Percentiles rank a stretch among this genome's conserved stretches.
These are phyloP conservation scores for Sarcophilus harrisii DNA, from an alignment of 2,797 vertebrate genomes.

Conservation along the genomic window DNA sequence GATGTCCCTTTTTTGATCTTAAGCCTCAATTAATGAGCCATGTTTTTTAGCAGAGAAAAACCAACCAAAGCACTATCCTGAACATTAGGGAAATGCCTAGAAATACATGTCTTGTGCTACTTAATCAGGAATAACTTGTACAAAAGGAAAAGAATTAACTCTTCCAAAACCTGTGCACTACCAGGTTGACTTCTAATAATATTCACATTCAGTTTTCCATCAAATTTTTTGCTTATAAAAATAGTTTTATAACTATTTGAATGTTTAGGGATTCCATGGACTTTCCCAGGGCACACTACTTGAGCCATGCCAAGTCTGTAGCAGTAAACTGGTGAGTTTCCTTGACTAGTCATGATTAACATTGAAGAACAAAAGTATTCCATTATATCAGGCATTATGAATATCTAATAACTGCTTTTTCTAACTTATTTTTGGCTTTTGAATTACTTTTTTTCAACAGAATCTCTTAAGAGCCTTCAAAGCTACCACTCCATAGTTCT, in stretches of 20 bases:
- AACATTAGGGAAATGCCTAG: neutral
- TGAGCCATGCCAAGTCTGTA: neutral
- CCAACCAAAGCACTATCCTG: neutral
- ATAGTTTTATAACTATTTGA: too few species aligned
- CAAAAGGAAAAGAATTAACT: neutral
- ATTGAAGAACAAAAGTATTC: neutral
- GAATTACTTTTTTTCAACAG: neutral
- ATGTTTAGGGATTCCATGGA: neutral
- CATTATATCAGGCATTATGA: neutral
- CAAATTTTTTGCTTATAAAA: neutral
- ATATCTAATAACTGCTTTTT: neutral
- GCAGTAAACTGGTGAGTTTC: neutral
- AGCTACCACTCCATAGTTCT: neutral
- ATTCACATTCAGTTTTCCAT: conserved; percentile 15
- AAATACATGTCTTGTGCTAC: neutral
- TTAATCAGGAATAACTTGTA: conserved; percentile 41
- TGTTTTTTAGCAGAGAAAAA: neutral
- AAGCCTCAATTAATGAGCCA: neutral
- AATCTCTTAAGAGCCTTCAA: neutral
- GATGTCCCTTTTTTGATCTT: neutral
- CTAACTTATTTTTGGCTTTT: neutral
- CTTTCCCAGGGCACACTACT: neutral
- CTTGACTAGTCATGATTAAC: too few species aligned
- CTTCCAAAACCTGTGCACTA: conserved; percentile 34
- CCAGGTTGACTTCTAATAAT: neutral